Base-by-base conservation (phyloP, 2,888 invertebrate species). In the Archaeoteleia sp. region DNA sequence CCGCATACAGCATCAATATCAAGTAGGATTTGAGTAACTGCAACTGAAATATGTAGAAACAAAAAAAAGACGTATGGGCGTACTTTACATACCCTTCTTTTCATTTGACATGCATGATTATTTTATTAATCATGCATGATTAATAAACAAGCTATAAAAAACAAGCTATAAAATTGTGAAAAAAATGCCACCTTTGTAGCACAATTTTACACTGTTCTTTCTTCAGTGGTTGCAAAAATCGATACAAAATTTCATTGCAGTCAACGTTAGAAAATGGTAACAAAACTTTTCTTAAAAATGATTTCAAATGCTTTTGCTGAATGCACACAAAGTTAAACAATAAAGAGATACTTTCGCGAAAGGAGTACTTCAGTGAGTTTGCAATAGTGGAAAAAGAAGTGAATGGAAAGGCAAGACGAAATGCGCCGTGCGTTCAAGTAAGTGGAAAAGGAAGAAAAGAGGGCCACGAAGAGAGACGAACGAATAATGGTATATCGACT, bases 401-500 rank as follows among this genome's bases (percentile, higher is more conserved):
- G 35, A 42, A 42, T 42, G 34, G 29, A 14, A 48, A 42, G 13
- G 53, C 25, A 53, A 58, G 46, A 46, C 32, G 35, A 29, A 10
- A 17, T 34, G 25, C 34, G 37, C 29, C 32, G 25, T 29, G 43
- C 65, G 42, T 55, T 51, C 46, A 45, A 55, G 55, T 13, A 49
- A 48, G 55, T 25, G 29, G 37, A 54, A 42, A 43, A 60, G 23
- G 48, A 35, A 48, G 25, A 57, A 57, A 34, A 34, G 34, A 57
- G 32, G 34, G 20, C 15, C 9, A 10, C 30, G 35, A 30, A 40
- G 32, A 49, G 34, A 57, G 35, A 35, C 20, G 39, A 62, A 51
- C 49, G 61, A 48, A 20, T 57, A 65, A 69, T 68, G 57, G 70
- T 67, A 60, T 42, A 66, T 62, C 48, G 49, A 37, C 29, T 54